Conservation (phyloP, 2,888 invertebrate genomes). For the Polyommatus iphigenia region DNA sequence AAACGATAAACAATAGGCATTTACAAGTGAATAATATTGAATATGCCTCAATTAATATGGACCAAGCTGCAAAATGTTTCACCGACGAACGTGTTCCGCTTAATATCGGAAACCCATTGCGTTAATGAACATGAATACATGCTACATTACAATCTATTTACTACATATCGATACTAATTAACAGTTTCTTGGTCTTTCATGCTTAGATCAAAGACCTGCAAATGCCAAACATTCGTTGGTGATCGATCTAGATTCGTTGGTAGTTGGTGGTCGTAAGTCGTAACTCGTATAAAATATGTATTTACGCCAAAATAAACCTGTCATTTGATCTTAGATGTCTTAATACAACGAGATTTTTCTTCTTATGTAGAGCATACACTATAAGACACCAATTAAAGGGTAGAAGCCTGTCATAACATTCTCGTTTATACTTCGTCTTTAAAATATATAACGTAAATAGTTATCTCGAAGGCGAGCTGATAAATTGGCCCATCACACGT, state of each 20-base stretch:
- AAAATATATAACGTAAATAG: too few species aligned
- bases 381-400: neutral
- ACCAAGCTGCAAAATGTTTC: conserved; percentile 35
- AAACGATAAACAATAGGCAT: neutral
- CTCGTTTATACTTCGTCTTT: too few species aligned
- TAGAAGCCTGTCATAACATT: neutral
- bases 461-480: too few species aligned
- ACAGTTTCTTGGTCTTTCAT: neutral
- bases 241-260: too few species aligned
- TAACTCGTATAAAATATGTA: too few species aligned
- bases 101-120: conserved; percentile 32
- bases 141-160: conserved; percentile 21
- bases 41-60: conserved; percentile 13
- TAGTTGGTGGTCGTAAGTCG: too few species aligned
- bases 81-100: conserved; percentile 34
- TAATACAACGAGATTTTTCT: neutral
- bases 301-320: neutral
- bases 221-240: too few species aligned
- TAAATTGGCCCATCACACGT: neutral
- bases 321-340: too few species aligned
- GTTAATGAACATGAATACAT: conserved; percentile 31
- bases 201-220: neutral
- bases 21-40: conserved; percentile 18
- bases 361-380: neutral
- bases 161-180: neutral